These are phyloP conservation scores for Myoxocephalus aenaeus DNA, from an alignment of 2,797 vertebrate species.

Conservation along the genomic window DNA sequence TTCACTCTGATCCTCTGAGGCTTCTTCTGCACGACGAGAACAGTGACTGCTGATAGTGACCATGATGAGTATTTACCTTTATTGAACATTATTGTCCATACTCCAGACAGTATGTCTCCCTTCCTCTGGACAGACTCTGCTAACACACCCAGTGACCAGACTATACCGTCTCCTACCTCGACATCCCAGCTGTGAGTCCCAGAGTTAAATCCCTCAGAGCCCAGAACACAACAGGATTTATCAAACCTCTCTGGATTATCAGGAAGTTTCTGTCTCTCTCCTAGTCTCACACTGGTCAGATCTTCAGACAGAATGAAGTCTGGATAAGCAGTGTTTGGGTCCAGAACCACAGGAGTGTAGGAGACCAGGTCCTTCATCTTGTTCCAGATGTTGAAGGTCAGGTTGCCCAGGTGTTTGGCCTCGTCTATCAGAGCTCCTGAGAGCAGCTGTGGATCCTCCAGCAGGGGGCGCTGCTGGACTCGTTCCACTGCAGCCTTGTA, in stretches of 20 bases:
- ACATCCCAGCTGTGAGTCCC: conserved; percentile 1
- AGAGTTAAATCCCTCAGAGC: conserved; percentile 3
- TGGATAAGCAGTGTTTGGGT: not conserved
- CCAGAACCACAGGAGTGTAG: not conserved
- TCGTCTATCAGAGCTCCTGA: too few species aligned
- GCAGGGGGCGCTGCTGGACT: too few species aligned
- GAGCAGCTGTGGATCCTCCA: too few species aligned
- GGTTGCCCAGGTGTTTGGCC: not conserved
- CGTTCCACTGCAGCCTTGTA: too few species aligned
- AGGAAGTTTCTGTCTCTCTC: not conserved
- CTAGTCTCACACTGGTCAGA: not conserved
- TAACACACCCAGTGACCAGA: not conserved
- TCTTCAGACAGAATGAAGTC: not conserved
- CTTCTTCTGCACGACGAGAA: not conserved
- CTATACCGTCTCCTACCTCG: not conserved
- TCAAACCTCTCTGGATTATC: conserved; percentile 10
- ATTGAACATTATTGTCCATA: not conserved
- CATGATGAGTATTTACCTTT: not conserved
- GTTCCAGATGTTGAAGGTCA: too few species aligned
- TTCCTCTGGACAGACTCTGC: not conserved
- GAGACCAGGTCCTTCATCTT: too few species aligned
- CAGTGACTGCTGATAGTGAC: fast-evolving
- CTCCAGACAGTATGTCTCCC: not conserved
- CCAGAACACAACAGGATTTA: not conserved
- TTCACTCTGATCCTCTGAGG: not conserved